These are phyloP conservation scores for Temnothorax ravouxi DNA, from an alignment of 2,888 invertebrate species.

Conservation along the genomic window DNA sequence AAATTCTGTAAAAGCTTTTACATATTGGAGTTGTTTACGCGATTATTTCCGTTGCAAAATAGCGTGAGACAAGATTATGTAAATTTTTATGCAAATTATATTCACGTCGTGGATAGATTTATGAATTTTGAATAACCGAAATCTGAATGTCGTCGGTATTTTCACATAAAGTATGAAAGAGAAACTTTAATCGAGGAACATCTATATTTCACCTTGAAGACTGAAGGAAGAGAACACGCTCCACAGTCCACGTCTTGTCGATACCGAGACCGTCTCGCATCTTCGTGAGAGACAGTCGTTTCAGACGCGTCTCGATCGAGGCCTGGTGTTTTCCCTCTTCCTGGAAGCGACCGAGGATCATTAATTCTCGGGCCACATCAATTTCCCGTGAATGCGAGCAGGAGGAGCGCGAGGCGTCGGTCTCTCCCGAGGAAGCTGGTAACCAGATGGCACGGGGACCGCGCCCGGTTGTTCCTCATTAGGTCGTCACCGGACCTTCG, in stretches of 20 bases:
- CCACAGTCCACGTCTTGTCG: not conserved
- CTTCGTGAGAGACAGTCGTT: not conserved
- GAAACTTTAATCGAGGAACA: not conserved
- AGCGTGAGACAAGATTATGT: not conserved
- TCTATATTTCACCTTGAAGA: not conserved
- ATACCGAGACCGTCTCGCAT: not conserved
- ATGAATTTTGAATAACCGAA: not conserved
- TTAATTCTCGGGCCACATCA: constrained; percentile 84
- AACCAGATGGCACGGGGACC: constrained; percentile 81
- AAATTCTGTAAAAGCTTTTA: not conserved
- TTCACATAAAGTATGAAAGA: not conserved
- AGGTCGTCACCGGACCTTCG: constrained; percentile 78
- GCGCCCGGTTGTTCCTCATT: constrained; percentile 76
- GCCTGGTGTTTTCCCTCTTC: constrained; percentile 64
- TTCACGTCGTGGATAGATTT: not conserved
- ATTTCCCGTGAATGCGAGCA: constrained; percentile 81
- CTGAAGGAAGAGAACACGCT: not conserved
- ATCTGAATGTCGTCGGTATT: not conserved
- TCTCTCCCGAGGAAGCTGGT: constrained; percentile 78
- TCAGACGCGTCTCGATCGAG: constrained; percentile 31
- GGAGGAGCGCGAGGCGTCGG: constrained; percentile 66
- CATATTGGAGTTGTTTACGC: not conserved
- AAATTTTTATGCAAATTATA: not conserved
- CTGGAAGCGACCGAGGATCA: constrained; percentile 76
- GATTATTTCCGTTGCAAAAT: not conserved